These are phyloP conservation scores for Xiphophorus hellerii DNA, from an alignment of 2,113 vertebrate genomes.

Conservation along the genomic window DNA sequence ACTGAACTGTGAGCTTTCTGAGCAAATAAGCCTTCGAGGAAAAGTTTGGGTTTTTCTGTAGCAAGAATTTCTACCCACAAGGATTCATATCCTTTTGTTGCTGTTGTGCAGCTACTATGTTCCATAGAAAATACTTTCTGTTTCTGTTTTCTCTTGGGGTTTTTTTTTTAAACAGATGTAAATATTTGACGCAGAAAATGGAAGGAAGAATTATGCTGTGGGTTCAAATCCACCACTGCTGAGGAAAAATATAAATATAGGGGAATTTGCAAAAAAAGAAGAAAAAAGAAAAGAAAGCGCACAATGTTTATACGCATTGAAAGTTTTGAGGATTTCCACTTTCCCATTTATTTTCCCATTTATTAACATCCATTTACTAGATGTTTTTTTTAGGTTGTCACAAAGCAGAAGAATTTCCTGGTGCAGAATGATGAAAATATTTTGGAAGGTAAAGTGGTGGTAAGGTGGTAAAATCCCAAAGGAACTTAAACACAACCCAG, in stretches of 20 bases:
- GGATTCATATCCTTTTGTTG: slow-evolving; percentile 23
- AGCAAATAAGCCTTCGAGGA: slow-evolving; percentile 42
- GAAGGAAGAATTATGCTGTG: background rate
- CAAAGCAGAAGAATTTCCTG: slow-evolving; percentile 3
- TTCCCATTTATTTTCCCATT: slow-evolving; percentile 1
- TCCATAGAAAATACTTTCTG: background rate
- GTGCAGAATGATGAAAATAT: background rate
- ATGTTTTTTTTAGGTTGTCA: background rate
- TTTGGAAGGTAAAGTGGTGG: too few relatives aligned
- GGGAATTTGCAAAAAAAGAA: background rate
- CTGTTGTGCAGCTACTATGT: slow-evolving; percentile 4
- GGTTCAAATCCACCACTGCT: background rate
- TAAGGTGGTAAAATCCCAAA: too few relatives aligned
- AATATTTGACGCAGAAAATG: background rate
- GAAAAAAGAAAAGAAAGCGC: background rate
- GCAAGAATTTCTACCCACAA: slow-evolving; percentile 40
- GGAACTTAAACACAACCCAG: too few relatives aligned
- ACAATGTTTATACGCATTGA: background rate
- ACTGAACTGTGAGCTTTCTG: slow-evolving; percentile 38
- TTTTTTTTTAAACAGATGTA: background rate
- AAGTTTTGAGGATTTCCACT: background rate
- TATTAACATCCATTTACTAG: too few relatives aligned
- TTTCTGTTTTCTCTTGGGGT: background rate
- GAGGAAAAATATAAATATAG: background rate
- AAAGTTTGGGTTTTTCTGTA: slow-evolving; percentile 57